Evolutionary conservation across 1,140 invertebrate species (phyloP), one percentile per base, ranked within the genome.

Genomic region (Drosophila persimilis): DNA sequence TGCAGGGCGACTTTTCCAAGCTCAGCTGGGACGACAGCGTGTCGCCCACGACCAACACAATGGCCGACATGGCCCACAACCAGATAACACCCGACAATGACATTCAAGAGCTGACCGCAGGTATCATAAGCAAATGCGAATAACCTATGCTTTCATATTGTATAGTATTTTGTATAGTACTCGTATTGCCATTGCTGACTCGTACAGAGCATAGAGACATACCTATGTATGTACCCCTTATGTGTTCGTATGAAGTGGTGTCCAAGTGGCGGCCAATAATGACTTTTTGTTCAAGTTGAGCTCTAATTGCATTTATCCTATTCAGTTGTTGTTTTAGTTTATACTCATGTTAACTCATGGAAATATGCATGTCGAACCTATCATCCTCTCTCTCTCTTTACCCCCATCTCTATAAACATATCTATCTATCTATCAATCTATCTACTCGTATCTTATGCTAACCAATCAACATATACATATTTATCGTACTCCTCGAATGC

Each of bases 21-120:
- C 88, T 91, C 52, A 91, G 90, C 88, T 91, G 90, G 90, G 90
- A 91, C 29, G 90, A 91, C 61, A 91, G 90, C 70, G 73, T 90
- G 11, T 91, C 90, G 24, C 90, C 85, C 22, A 91, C 89, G 11
- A 91, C 90, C 46, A 91, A 90, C 56, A 91, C 90, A 29, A 73
- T 90, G 71, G 90, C 73, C 73, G 90, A 91, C 73, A 73, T 91
- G 75, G 90, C 80, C 52, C 86, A 86, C 47, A 90, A 71, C 69
- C 86, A 89, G 63, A 89, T 84, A 69, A 91, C 90, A 22, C 90
- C 90, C 57, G 90, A 91, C 55, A 91, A 81, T 77, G 90, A 91
- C 74, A 78, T 91, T 13, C 88, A 91, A 89, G 90, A 91, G 48
- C 72, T 91, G 51, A 74, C 60, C 45, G 78, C 90, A 91, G 90